Base-by-base conservation (phyloP, 2,888 invertebrate species). In the Pammene fasciana region DNA sequence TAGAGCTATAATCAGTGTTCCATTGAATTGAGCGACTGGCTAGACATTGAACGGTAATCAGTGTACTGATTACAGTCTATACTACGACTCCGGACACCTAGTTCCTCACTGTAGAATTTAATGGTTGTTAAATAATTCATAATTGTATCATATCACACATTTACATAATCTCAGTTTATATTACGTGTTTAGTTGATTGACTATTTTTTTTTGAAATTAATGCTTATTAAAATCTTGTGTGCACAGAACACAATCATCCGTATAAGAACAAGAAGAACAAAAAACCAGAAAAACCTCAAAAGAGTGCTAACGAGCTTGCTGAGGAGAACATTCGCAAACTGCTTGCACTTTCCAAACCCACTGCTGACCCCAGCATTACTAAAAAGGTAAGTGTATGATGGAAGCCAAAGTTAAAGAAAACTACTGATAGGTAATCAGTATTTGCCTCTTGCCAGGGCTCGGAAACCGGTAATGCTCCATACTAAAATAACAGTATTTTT, bases 251-350 rank as follows among this genome's bases (percentile, higher is more conserved):
- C 52, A 56, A 70, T 41, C 79, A 78, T 50, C 76, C 79, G 5
- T 84, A 80, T 70, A 82, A 78, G 59, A 76, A 70, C 34, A 83
- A 79, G 73, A 80, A 62, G 64, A 82, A 74, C 65, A 82, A 74
- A 71, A 79, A 76, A 59, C 79, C 76, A 1, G 79, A 79, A 55
- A 82, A 80, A 65, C 75, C 75, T 48, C 71, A 68, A 70, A 64
- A 75, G 72, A 78, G 75, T 0, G 75, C 87, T 71, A 82, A 84
- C 34, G 84, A 81, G 34, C 70, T 76, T 3, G 72, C 86, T 0
- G 88, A 93, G 54, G 90, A 93, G 67, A 94, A 93, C 72, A 81
- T 94, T 1, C 83, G 87, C 71, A 92, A 89, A 73, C 82, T 94
- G 52, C 78, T 94, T 46, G 82, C 86, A 1, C 79, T 94, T 0